phyloP scores from a whole-genome alignment of 2,888 invertebrate genomes.

The Diarsia rubi region DNA sequence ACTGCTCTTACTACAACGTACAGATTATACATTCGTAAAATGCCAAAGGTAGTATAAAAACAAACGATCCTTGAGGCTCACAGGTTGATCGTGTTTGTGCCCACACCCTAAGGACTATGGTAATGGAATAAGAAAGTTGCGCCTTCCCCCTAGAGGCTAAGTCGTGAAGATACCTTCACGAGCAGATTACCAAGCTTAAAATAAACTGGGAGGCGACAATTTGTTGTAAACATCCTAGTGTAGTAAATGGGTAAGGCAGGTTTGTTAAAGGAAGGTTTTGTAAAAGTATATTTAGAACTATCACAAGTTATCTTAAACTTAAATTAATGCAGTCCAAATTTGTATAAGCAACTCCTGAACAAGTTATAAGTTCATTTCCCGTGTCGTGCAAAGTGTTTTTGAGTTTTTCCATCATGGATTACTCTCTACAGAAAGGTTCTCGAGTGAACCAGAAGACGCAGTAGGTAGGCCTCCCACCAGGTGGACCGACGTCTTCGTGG shows the following conservation, averaged over 20 bases:
- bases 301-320: not conserved
- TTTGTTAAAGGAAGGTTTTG: not conserved
- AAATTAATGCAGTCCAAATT: not conserved
- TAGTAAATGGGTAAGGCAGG: slow-evolving; percentile 13
- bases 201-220: slow-evolving; percentile 63
- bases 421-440: too few species aligned
- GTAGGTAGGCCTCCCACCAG: too few species aligned
- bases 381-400: too few species aligned
- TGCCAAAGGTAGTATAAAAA: not conserved
- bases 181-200: slow-evolving; percentile 69
- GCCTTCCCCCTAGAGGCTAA: slow-evolving; percentile 55
- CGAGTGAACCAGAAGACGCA: too few species aligned
- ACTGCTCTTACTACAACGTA: too few species aligned
- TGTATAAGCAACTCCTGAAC: too few species aligned
- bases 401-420: too few species aligned
- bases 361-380: too few species aligned
- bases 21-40: not conserved
- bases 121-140: slow-evolving; percentile 76
- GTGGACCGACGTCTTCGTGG: too few species aligned
- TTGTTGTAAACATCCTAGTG: slow-evolving; percentile 58
- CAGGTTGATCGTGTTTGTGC: not conserved
- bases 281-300: not conserved
- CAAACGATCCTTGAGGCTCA: not conserved
- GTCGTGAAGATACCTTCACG: slow-evolving; percentile 66
- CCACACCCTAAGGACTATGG: slow-evolving; percentile 63